Conservation (phyloP, 2,888 invertebrate species). For the Ophonus ardosiacus region DNA sequence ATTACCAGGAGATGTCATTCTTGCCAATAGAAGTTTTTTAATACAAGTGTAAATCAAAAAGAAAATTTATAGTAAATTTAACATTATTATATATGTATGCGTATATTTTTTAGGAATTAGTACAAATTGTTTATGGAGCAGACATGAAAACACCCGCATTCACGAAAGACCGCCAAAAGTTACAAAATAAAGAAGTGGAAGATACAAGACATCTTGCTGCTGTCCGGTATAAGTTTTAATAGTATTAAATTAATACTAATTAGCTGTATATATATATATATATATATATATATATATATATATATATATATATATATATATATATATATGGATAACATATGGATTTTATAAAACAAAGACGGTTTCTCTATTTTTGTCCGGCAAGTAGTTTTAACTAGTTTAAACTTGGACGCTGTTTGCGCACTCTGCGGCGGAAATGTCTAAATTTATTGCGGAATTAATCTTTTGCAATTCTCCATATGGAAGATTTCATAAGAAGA, state of each 20-base stretch:
- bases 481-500: neutral
- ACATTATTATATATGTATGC: neutral
- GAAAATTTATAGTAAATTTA: neutral
- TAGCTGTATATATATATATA: neutral
- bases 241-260: neutral
- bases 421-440: neutral
- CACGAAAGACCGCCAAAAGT: neutral
- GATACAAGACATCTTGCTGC: constrained; percentile 6
- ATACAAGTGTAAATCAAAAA: neutral
- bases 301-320: neutral
- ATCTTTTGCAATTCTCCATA: neutral
- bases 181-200: constrained; percentile 17
- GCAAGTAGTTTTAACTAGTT: neutral
- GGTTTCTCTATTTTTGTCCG: constrained; percentile 21
- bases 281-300: neutral
- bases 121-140: constrained; percentile 1
- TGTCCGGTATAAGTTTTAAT: neutral
- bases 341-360: neutral
- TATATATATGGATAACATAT: constrained; percentile 4
- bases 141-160: constrained; percentile 29
- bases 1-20: constrained; percentile 25
- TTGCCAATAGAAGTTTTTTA: neutral
- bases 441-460: neutral
- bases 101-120: constrained; percentile 15
- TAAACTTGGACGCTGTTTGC: neutral